These are phyloP conservation scores for Zaprionus capensis DNA, from an alignment of 1,140 invertebrate species.

Conservation along the genomic window DNA sequence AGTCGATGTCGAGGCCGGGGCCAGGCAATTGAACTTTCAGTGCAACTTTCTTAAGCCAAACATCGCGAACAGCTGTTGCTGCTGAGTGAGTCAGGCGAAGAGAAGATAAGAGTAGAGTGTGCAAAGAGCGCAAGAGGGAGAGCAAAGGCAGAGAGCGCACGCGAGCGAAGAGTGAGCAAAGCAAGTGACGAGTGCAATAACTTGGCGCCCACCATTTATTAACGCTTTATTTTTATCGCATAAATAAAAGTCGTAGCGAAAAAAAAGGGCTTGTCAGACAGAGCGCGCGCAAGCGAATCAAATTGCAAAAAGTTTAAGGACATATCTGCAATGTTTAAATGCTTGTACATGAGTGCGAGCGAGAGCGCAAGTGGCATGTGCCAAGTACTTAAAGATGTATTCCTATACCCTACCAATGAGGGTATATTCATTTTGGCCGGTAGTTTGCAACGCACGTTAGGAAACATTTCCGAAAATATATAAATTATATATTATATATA, in stretches of 20 bases:
- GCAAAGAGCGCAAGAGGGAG: slow-evolving; percentile 8
- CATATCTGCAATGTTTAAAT: slow-evolving; percentile 63
- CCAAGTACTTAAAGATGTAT: slow-evolving; percentile 46
- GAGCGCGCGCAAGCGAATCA: slow-evolving; percentile 25
- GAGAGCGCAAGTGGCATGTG: slow-evolving; percentile 11
- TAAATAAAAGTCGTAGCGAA: slow-evolving; percentile 70
- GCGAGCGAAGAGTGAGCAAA: background rate
- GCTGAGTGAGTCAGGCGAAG: slow-evolving; percentile 6
- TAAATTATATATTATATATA: no score
- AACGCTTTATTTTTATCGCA: slow-evolving; percentile 81
- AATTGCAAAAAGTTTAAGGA: slow-evolving; percentile 69
- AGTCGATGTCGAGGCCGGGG: slow-evolving; percentile 30
- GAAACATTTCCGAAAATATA: no score
- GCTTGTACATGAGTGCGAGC: slow-evolving; percentile 33
- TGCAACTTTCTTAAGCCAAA: slow-evolving; percentile 72
- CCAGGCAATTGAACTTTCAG: slow-evolving; percentile 73
- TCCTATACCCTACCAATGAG: background rate
- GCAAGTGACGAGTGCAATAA: slow-evolving; percentile 65
- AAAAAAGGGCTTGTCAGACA: slow-evolving; percentile 73
- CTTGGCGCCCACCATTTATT: slow-evolving; percentile 76
- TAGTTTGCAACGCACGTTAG: no score
- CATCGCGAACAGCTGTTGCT: slow-evolving; percentile 69
- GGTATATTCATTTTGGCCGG: no score
- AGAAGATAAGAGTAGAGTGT: background rate
- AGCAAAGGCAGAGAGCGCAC: background rate